Base-by-base conservation (phyloP, 2,888 invertebrate species). In the Eugnorisma glareosa region DNA sequence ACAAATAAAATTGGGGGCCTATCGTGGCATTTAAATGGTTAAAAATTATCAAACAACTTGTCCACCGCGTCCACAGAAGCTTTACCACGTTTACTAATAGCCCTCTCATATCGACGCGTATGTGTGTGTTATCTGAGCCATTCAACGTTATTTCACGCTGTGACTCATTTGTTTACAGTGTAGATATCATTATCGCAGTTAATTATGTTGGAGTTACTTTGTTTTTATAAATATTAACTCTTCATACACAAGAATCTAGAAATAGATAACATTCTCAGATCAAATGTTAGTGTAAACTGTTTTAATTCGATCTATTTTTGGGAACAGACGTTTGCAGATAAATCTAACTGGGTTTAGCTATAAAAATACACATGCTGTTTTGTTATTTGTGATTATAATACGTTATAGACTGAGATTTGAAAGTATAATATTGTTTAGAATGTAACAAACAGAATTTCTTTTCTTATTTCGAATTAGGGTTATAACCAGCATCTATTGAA, bases 151-250 rank as follows among this genome's bases (percentile, higher is more conserved):
- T 77, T 67, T 67, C 57, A 76, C 40, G 28, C 75, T 6, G 76
- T 91, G 90, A 91, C 85, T 91, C 90, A 90, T 88, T 89, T 87
- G 90, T 90, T 88, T 86, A 86, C 88, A 84, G 11, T 61, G 11
- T 48, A 68, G 67, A 54, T 86, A 83, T 67, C 66, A 43, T 69
- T 83, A 83, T 86, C 71, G 45, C 68, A 37, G 40, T 51, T 86
- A 63, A 83, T 74, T 83, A 74, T 84, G 84, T 86, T 82, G 37
- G 13, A n/a, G 18, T 66, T 72, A 77, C 61, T 57, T 70, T 86
- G 84, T 84, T 84, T 83, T 83, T 72, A 74, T 86, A 83, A 83
- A 86, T 83, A 84, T 78, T 73, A 68, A 64, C 64, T 77, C 57
- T 57, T 40, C 15, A 43, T 40, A 71, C 40, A 72, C 18, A 64